phyloP scores from a whole-genome alignment of 2,888 invertebrate species.

The Hetaerina titia region DNA sequence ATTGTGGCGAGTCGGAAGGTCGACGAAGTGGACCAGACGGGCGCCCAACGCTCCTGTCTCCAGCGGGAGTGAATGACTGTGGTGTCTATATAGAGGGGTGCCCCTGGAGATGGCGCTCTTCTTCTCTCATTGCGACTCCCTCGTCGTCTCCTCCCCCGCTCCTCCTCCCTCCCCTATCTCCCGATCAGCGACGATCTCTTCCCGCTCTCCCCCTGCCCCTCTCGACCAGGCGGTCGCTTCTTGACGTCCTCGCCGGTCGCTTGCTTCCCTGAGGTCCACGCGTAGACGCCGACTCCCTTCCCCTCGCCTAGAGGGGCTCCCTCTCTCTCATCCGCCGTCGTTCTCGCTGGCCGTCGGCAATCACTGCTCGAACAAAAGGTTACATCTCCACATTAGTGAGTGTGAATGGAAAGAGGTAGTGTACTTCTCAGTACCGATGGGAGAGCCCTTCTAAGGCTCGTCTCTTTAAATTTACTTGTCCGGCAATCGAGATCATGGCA shows the following conservation, averaged over 20 bases:
- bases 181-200: not conserved
- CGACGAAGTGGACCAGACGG: not conserved
- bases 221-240: not conserved
- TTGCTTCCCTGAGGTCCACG: too few relatives aligned
- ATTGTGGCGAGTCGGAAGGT: not conserved
- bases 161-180: not conserved
- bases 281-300: too few relatives aligned
- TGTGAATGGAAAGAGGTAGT: not conserved
- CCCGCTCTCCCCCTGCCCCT: not conserved
- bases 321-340: not conserved
- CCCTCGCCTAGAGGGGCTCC: not conserved
- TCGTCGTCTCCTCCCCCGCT: not conserved
- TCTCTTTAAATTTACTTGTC: too few relatives aligned
- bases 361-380: slow-evolving; percentile 11
- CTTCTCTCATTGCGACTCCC: not conserved
- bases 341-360: not conserved
- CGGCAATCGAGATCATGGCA: too few relatives aligned
- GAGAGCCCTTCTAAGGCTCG: too few relatives aligned
- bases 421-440: not conserved
- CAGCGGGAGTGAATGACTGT: not conserved
- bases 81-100: not conserved
- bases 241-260: too few relatives aligned
- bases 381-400: not conserved
- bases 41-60: not conserved
- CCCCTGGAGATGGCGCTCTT: not conserved